Percentiles rank a stretch among this genome's conserved stretches.
phyloP scores from a whole-genome alignment of 2,113 vertebrate species.

The Pluvialis apricaria region DNA sequence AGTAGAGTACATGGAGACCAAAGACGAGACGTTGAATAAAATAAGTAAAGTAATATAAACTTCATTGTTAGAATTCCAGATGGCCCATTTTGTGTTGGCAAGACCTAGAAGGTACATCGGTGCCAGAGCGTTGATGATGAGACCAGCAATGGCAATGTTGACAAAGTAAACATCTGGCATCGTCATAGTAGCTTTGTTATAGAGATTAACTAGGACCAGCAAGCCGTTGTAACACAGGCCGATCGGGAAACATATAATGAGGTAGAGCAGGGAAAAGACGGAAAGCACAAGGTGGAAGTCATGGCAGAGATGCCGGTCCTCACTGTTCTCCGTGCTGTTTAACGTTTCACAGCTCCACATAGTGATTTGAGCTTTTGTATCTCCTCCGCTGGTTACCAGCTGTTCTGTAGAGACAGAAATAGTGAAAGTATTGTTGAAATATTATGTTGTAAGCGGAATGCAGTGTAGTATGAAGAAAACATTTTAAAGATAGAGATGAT shows the following conservation, averaged over 20 bases:
- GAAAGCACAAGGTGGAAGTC: constrained; percentile 88
- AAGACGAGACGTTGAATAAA: constrained; percentile 91
- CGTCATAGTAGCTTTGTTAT: constrained; percentile 91
- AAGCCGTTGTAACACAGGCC: constrained; percentile 90
- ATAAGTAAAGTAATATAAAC: constrained; percentile 90
- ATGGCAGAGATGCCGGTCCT: constrained; percentile 86
- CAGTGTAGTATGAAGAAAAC: background rate
- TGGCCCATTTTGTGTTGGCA: constrained; percentile 83
- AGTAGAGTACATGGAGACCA: constrained; percentile 95
- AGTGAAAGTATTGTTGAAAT: background rate
- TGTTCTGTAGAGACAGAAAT: constrained; percentile 66
- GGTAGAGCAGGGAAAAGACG: constrained; percentile 88
- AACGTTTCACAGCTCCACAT: constrained; percentile 94
- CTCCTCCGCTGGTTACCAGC: constrained; percentile 66
- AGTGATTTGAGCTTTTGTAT: constrained; percentile 67
- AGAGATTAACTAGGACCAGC: constrained; percentile 91
- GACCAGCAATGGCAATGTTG: constrained; percentile 92
- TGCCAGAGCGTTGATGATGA: constrained; percentile 89
- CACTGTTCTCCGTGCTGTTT: constrained; percentile 78
- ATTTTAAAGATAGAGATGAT: background rate
- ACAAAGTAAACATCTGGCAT: constrained; percentile 99
- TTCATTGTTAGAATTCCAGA: constrained; percentile 88
- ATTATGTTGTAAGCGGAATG: background rate
- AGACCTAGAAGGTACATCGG: constrained; percentile 87
- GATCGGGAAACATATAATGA: constrained; percentile 90